Conservation (phyloP, 92 coral and sea anemone genomes). For the Siderastrea radians region DNA sequence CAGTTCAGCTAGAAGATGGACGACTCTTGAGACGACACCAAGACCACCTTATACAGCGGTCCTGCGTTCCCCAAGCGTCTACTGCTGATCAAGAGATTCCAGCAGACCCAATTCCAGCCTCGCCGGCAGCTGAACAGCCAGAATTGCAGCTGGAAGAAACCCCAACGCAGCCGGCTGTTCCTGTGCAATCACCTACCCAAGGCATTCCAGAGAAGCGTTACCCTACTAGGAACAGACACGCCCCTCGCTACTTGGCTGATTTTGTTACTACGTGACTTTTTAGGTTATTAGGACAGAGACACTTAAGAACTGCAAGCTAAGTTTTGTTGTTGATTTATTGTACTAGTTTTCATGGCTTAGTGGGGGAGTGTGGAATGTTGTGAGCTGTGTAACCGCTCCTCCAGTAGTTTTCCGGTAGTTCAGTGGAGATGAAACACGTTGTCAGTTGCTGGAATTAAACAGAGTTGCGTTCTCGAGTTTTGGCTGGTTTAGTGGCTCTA, state of each 20-base stretch:
- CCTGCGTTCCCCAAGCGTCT: neutral
- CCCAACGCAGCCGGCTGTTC: no score
- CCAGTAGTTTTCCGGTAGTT: no score
- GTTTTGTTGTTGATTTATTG: neutral
- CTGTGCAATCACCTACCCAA: no score
- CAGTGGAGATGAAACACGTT: no score
- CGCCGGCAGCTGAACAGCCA: neutral
- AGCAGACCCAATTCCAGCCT: neutral
- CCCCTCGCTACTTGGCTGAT: neutral
- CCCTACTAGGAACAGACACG: neutral
- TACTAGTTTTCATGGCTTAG: neutral
- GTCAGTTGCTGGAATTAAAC: no score
- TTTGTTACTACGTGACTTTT: neutral
- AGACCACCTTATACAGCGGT: slow-evolving; percentile 35
- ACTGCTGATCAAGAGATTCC: neutral
- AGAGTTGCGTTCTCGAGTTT: no score
- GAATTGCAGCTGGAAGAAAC: no score
- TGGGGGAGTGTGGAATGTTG: no score
- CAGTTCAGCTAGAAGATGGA: slow-evolving; percentile 35
- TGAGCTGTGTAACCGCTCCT: no score
- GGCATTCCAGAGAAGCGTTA: neutral
- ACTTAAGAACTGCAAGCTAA: neutral
- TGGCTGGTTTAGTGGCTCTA: no score
- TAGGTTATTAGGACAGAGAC: neutral
- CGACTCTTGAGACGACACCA: slow-evolving; percentile 43